Evolutionary conservation across 1,140 invertebrate species (phyloP), one percentile per base, ranked within the genome.

Genomic region (Drosophila subpulchrella): DNA sequence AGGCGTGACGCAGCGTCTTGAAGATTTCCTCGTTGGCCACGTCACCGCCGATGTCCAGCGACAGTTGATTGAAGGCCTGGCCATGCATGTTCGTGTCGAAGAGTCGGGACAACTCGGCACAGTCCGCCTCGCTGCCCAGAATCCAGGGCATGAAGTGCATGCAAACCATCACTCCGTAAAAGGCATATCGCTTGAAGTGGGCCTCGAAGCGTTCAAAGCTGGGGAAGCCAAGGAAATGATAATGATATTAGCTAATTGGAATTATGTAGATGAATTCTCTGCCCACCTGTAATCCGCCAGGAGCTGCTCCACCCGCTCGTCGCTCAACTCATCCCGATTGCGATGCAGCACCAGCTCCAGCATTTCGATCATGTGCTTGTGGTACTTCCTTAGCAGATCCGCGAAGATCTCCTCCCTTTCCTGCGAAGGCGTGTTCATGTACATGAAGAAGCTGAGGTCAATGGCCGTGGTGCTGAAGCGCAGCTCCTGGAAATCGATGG

Each of bases 401-500:
- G 66, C 36, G n/a, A 63, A 88, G 39, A 76, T 24, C 13, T 39
- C 47, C 0, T 41, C 50, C 1, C 86, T 82, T 0, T 65, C 42
- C 1, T 58, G 63, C 4, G 53, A 42, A 0, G 76, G 55, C 4
- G 83, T 88, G 48, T 92, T 92, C 78, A 92, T 90, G 54, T 90
- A 92, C 75, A 92, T 57, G n/a, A 81, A 84, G 55, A 92, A 92
- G 38, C 84, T 83, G 6, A 92, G 39, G 54, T 92, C 91, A 10
- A 92, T 70, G 36, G 75, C 80, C 1, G 78, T 77, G 34, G 84
- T 79, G 34, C 84, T 82, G 51, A 71, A 91, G 46, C 91, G 91
- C 20, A 92, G 17, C 68, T 92, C 90, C 68, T 91, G 89, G 56
- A 92, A 92, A 59, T 92, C 91, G n/a, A 92, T 92, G 68, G 91